Base-by-base conservation (phyloP, 1,140 invertebrate species). In the Maniola jurtina region DNA sequence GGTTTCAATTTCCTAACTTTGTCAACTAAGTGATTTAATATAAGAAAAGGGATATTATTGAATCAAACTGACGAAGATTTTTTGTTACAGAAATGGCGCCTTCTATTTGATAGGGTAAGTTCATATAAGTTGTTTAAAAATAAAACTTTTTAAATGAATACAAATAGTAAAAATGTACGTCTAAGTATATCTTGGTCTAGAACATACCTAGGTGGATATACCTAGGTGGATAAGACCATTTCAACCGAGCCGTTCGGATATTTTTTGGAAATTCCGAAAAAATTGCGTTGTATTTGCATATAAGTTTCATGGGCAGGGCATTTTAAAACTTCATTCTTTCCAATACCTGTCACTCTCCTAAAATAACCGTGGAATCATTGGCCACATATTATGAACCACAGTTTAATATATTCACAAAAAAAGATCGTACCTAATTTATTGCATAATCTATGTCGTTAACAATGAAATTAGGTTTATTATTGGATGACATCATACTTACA, bases 41-140 rank as follows among this genome's bases (percentile, higher is more conserved):
- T 25, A 25, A 25, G 25, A 1, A 25, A 25, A 25, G 4, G 25
- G 4, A 25, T 25, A 25, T 25, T 25, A 25, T 25, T 25, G 4
- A 25, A 25, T 25, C 25, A 25, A 25, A 25, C 4, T 25, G 25
- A 25, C 25, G 25, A 25, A 25, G 48, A 42, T 59, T 71, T 75
- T 90, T 84, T 86, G 94, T 94, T 66, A 62, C 93, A 96, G 95
- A 95, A 95, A 95, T 96, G 95, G 96, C 93, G 96, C 64, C 92
- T 95, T 62, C 92, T 97, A 42, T 97, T 97, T 80, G 96, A 97
- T 88, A 95, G 95, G 93, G 95, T 96, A 90, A 93, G 92, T 91
- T 60, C 14, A 50, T 16, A 14, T 47, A 13, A 11, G n/a, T 13
- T n/a, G 2, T 6, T n/a, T 6, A 8, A 42, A 42, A 42, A 42